Percentiles rank a stretch among this genome's conserved stretches.
These are phyloP conservation scores for Gymnodraco acuticeps DNA, from an alignment of 2,797 vertebrate species.

Conservation along the genomic window DNA sequence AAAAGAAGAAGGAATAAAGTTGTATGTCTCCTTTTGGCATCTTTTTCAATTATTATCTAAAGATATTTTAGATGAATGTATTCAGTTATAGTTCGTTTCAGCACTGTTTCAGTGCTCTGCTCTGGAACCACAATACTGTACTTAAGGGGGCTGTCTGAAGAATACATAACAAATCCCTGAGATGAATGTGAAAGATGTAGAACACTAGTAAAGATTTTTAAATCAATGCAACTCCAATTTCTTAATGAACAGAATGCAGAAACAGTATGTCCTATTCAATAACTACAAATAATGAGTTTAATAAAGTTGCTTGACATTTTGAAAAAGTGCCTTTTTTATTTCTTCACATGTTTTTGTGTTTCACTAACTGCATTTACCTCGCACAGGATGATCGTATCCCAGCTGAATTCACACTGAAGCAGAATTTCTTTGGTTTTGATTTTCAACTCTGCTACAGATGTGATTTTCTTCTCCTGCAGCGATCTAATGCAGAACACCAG, in stretches of 20 bases:
- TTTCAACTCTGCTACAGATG: constrained; percentile 18
- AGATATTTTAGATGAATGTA: background rate
- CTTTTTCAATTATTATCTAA: too few relatives aligned
- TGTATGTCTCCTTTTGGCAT: too few relatives aligned
- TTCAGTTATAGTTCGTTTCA: background rate
- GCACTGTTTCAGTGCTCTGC: background rate
- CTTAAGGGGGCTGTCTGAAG: background rate
- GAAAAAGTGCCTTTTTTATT: background rate
- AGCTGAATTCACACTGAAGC: constrained; percentile 1
- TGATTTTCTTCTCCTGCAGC: background rate
- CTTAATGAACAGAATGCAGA: background rate
- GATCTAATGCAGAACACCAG: constrained; percentile 31
- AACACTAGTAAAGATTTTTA: background rate
- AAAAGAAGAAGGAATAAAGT: too few relatives aligned
- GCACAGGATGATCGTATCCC: background rate
- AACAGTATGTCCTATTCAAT: background rate
- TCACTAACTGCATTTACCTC: background rate
- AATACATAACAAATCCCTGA: background rate
- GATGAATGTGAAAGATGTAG: background rate
- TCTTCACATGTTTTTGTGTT: background rate
- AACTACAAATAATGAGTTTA: background rate
- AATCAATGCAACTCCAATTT: background rate
- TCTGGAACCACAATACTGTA: background rate
- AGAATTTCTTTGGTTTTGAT: background rate
- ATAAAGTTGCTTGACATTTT: constrained; percentile 26